phyloP scores from a whole-genome alignment of 2,113 vertebrate species.

The Chroicocephalus ridibundus region DNA sequence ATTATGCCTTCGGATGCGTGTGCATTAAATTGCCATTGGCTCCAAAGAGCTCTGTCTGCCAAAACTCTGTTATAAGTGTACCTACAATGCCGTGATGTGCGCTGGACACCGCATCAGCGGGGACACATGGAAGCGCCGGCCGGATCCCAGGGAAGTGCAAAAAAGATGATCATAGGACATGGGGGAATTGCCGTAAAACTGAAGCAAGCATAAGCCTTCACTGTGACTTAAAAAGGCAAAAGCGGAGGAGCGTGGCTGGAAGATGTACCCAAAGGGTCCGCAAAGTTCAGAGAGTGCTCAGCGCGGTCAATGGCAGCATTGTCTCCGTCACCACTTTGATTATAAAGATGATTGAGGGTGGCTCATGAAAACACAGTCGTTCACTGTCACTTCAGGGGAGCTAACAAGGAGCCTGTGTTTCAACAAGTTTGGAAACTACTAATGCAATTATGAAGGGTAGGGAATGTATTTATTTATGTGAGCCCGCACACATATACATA shows the following conservation, averaged over 20 bases:
- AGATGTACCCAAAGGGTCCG: neutral
- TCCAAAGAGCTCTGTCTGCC: neutral
- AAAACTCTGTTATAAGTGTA: neutral
- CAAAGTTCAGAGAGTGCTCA: neutral
- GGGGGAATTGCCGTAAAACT: neutral
- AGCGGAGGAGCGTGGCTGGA: neutral
- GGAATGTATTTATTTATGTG: neutral
- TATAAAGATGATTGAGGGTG: slow-evolving; percentile 39
- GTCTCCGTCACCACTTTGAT: neutral
- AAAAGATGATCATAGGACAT: neutral
- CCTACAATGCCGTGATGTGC: neutral
- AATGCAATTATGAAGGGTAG: neutral
- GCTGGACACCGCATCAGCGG: neutral
- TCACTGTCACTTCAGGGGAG: neutral
- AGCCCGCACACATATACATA: neutral
- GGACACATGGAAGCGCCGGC: neutral
- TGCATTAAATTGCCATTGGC: neutral
- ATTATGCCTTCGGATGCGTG: fast-evolving
- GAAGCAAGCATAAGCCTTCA: neutral
- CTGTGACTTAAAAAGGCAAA: neutral
- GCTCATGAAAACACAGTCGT: slow-evolving; percentile 49
- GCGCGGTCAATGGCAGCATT: neutral
- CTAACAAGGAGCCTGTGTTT: slow-evolving; percentile 18
- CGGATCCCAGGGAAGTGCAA: neutral
- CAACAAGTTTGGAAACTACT: slow-evolving; percentile 12